Evolutionary conservation across 37 sponge, comb jelly and placozoan genomes (phyloP), one percentile per base, ranked within the genome.

Genomic region (Mnemiopsis leidyi): DNA sequence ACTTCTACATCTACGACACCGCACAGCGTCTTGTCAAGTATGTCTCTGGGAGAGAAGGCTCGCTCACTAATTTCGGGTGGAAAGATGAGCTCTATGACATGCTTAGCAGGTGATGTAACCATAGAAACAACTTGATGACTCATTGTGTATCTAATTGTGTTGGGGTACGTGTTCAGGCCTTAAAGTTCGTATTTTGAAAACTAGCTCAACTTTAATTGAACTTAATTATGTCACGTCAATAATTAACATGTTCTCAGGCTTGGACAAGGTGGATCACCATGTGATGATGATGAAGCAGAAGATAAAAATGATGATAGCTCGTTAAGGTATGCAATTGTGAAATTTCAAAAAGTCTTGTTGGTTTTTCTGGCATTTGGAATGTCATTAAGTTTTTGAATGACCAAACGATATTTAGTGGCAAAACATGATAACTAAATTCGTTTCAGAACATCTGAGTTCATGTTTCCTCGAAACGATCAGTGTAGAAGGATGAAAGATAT

Each of bases 61-160:
- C 75, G 3, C 75, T 71, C 30, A 71, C 75, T 5, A 71, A 71
- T 25, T 71, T 71, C 20, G 30, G 75, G 25, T 71, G 75, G 75
- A 71, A 28, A 18, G 75, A 71, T 71, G 75, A 71, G n/a, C 30
- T 71, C n/a, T 71, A 71, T 18, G 75, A 71, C n/a, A n/a, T 71
- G 25, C n/a, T 71, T 5, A 71, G 75, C 20, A 71, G 75, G 75
- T 29, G 5, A 28, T n/a, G n/a, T n/a, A n/a, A n/a, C n/a, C n/a
- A n/a, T n/a, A n/a, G n/a, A n/a, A n/a, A n/a, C n/a, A n/a, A n/a
- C n/a, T n/a, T n/a, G n/a, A n/a, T n/a, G n/a, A n/a, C n/a, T n/a
- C n/a, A n/a, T n/a, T n/a, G n/a, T n/a, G n/a, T n/a, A n/a, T n/a
- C n/a, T n/a, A n/a, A n/a, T n/a, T n/a, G n/a, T n/a, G n/a, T n/a